Evolutionary conservation across 2,888 invertebrate species (phyloP), one percentile per base, ranked within the genome.

Genomic region (Fragum sueziense): DNA sequence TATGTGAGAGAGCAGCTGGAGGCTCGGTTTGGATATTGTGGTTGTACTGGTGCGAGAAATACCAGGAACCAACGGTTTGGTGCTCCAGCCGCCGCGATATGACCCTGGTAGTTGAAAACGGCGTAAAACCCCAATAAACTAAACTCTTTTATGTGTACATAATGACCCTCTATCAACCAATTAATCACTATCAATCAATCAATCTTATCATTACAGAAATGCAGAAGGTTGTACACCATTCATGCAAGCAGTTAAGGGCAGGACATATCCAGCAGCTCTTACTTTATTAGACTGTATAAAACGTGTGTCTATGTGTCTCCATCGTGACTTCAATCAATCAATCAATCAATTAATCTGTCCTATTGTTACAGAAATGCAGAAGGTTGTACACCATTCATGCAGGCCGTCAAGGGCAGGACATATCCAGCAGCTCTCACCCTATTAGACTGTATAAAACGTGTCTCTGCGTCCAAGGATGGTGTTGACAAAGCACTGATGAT

Each of bases 341-440:
- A n/a, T n/a, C n/a, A n/a, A n/a, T n/a, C n/a, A n/a, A n/a, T n/a
- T n/a, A n/a, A n/a, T n/a, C n/a, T n/a, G n/a, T n/a, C n/a, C 37
- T 37, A 14, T 37, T 37, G 14, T 62, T 33, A 29, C 31, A 97
- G 97, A 93, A 99, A 99, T 93, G 97, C 97, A 0, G 96, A 97
- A 93, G 99, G 99, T 0, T 97, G 97, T 91, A 99, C 99, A 0
- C 98, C 99, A 0, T 96, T 99, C 90, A 99, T 99, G 98, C 95
- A 97, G 68, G 98, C 99, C 0, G 97, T 99, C 9, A 96, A 97
- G 7, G 96, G 96, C 73, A 96, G 99, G 2, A 98, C 99, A 0
- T 99, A 99, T 94, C 96, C 97, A 73, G 99, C 99, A 0, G 99
- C 98, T 0, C 94, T 97, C 0, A 95, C 96, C 68, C 93, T 99